Base-by-base conservation (phyloP, 2,113 vertebrate genomes). In the Elephas maximus region DNA sequence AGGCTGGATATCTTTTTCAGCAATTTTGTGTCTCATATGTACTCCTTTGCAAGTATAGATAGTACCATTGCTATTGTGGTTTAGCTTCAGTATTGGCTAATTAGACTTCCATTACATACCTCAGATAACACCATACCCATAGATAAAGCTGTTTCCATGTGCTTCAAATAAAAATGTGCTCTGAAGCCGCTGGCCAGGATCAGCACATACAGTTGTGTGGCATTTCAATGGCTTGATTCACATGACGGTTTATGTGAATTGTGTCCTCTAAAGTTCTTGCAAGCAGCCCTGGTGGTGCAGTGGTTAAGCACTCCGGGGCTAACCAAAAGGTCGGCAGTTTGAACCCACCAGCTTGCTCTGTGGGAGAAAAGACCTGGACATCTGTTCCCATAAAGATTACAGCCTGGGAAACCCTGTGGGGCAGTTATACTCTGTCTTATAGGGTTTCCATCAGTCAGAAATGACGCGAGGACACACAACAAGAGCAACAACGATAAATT, bases 151-250 rank as follows among this genome's bases (percentile, higher is more conserved):
- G 44, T 74, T 91, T 79, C 53, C 83, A 10, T 28, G 57, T 78
- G 37, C 23, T 93, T 83, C 53, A 88, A 73, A 80, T 79, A 80
- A 80, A 88, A 94, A 48, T 44, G n/a, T 65, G 6, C 63, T 81
- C 74, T 57, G 51, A 88, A 12, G 20, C 67, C 82, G 62, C 44
- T 48, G 37, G 80, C 73, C 41, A 82, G 6, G 20, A 8, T 89
- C 41, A 81, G 44, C 18, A 48, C 8, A 74, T 3, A 65, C 78
- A 78, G 4, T 12, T 45, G 12, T n/a, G 30, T 48, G 48, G 9
- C 44, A 60, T 87, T 17, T 23, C 60, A 5, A n/a, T 7, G 14
- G 0, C 18, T 60, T 63, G 48, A 78, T 28, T 77, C 41, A 8
- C 15, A 2, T 7, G 37, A 3, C 4, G 24, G 11, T 82, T 73